Evolutionary conservation across 2,113 vertebrate genomes (phyloP).

Genomic region (Podarcis muralis): DNA sequence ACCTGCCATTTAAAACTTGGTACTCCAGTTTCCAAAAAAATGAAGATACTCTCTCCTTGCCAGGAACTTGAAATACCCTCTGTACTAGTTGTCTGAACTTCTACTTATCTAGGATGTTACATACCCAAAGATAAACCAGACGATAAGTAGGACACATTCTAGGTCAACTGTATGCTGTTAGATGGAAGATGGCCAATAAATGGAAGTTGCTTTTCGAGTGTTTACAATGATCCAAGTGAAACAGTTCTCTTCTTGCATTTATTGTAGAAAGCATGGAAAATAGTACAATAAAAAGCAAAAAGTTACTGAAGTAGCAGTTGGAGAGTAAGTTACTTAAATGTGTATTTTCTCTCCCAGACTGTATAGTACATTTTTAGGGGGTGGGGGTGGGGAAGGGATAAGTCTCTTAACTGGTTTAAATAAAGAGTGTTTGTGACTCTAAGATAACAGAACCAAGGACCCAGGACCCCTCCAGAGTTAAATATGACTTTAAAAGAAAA

Average conservation of each 20-base stretch:
- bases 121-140: background rate
- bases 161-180: background rate
- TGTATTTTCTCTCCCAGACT: background rate
- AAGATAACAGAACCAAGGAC: background rate
- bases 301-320: slow-evolving; percentile 26
- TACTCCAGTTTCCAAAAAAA: background rate
- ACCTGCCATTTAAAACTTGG: background rate
- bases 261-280: slow-evolving; percentile 70
- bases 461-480: slow-evolving; percentile 33
- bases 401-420: slow-evolving; percentile 15
- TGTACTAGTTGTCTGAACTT: background rate
- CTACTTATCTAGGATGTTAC: background rate
- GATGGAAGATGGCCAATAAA: background rate
- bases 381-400: background rate
- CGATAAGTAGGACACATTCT: background rate
- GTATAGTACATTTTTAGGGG: background rate
- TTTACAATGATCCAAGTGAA: slow-evolving; percentile 9
- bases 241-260: slow-evolving; percentile 33
- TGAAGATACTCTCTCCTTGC: background rate
- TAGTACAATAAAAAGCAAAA: slow-evolving; percentile 54
- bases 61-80: background rate
- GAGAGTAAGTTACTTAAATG: slow-evolving; percentile 24
- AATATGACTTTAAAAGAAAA: slow-evolving; percentile 58
- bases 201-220: slow-evolving; percentile 1
- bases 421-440: background rate